phyloP scores from a whole-genome alignment of 2,113 vertebrate genomes.

The Vimba vimba region DNA sequence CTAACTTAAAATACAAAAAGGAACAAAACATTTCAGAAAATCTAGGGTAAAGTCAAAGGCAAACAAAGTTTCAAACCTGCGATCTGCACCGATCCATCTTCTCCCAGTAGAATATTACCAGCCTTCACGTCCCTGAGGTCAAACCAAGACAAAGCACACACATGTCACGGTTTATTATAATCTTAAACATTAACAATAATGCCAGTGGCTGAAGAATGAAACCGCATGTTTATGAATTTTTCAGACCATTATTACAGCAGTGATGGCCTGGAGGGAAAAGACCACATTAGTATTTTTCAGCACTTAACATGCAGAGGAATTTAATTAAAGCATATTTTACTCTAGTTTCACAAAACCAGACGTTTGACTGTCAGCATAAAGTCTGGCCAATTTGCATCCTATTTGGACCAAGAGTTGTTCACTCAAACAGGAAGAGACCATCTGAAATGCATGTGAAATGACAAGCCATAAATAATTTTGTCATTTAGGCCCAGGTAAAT shows the following conservation, averaged over 20 bases:
- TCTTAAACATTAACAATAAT: slow-evolving; percentile 8
- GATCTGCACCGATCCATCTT: slow-evolving; percentile 97
- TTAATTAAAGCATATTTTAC: slow-evolving; percentile 43
- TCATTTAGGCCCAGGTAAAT: too few species aligned
- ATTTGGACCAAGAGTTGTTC: not conserved
- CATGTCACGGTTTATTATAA: slow-evolving; percentile 49
- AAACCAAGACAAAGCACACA: slow-evolving; percentile 55
- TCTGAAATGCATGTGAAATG: not conserved
- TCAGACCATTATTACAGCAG: slow-evolving; percentile 22
- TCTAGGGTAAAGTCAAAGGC: not conserved
- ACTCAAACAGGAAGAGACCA: not conserved
- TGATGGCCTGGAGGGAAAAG: not conserved
- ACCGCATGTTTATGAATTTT: slow-evolving; percentile 8
- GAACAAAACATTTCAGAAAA: not conserved
- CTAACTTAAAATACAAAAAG: not conserved
- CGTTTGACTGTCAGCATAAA: not conserved
- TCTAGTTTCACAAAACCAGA: slow-evolving; percentile 28
- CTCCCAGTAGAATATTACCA: slow-evolving; percentile 97
- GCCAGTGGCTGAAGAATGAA: slow-evolving; percentile 14
- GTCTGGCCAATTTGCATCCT: not conserved
- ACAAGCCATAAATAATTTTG: not conserved
- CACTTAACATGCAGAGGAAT: slow-evolving; percentile 10
- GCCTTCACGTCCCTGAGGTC: slow-evolving; percentile 93
- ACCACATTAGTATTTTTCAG: not conserved
- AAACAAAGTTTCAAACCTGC: slow-evolving; percentile 84